Base-by-base conservation (phyloP, 2,797 vertebrate species). In the Pelodytes ibericus region DNA sequence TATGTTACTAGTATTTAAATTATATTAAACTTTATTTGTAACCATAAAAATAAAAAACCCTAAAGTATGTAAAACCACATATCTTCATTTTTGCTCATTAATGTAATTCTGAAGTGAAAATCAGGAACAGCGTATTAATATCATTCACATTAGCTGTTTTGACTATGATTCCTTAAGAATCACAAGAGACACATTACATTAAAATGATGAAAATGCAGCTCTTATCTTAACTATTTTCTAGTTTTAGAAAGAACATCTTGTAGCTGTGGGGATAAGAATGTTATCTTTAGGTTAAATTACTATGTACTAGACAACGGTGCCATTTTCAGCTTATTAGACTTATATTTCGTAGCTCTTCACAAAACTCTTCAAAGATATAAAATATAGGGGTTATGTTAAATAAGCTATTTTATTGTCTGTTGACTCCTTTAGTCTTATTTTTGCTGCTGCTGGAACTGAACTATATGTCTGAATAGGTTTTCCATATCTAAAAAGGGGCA, bases 211-310 rank as follows among this genome's bases (percentile, higher is more conserved):
- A 39, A 71, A 75, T 65, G 75, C 73, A 56, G 67, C 82, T 65
- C 81, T 56, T 57, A 85, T 82, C 70, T 82, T 86, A 83, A 87
- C 71, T 22, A 3, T 86, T 87, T 87, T 81, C 41, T 57, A 85
- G 86, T 81, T 86, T 82, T 86, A 80, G 86, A 84, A 79, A 57
- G 53, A 73, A 70, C 60, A 83, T 85, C 80, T 84, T 80, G 2
- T 75, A 83, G 71, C 75, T 82, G 3, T 78, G 71, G 66, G 36
- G 80, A 81, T 62, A 81, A 66, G 29, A 84, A 80, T 83, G 63
- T 85, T 87, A 81, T 85, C 83, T 87, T 87, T 85, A 82, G 81
- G 82, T 86, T 80, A 88, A 86, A 86, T 86, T 84, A 86, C 78
- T 83, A 75, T 83, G 71, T 82, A 60, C 58, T 84, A 78, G 87